Evolutionary conservation across 1,140 invertebrate genomes (phyloP).

Genomic region (Drosophila virilis): DNA sequence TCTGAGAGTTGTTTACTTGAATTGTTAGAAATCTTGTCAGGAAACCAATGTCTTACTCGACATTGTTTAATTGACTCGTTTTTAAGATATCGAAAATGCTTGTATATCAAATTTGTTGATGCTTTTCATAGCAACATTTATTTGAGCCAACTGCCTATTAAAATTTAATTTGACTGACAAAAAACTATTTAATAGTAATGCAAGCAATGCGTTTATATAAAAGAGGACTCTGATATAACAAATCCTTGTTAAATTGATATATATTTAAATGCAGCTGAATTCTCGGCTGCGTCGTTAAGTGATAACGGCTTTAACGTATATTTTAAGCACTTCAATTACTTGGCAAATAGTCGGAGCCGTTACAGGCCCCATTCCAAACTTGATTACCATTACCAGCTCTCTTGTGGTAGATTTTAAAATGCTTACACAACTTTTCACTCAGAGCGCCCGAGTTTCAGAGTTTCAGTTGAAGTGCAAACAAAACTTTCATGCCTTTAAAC

Average conservation of each 20-base stretch:
- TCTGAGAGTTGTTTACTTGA: too few relatives aligned
- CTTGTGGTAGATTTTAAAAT: slow-evolving; percentile 50
- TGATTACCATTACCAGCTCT: slow-evolving; percentile 27
- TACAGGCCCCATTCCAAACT: neutral
- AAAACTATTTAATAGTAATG: too few relatives aligned
- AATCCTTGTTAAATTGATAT: neutral
- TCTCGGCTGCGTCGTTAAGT: neutral
- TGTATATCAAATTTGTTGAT: too few relatives aligned
- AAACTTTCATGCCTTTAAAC: slow-evolving; percentile 52
- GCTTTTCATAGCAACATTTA: too few relatives aligned
- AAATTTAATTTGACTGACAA: too few relatives aligned
- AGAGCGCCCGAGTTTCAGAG: slow-evolving; percentile 21
- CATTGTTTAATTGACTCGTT: too few relatives aligned
- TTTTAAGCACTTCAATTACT: slow-evolving; percentile 28
- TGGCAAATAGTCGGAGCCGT: slow-evolving; percentile 25
- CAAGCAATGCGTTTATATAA: neutral
- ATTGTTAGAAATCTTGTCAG: too few relatives aligned
- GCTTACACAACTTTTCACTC: slow-evolving; percentile 56
- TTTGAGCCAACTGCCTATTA: too few relatives aligned
- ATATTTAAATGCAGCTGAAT: neutral
- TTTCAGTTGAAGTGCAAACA: slow-evolving; percentile 47
- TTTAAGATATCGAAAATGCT: too few relatives aligned
- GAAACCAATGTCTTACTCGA: too few relatives aligned
- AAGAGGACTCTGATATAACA: neutral
- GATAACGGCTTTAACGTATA: slow-evolving; percentile 5